These are phyloP conservation scores for Idris sp. DNA, from an alignment of 1,140 invertebrate species.

Conservation along the genomic window DNA sequence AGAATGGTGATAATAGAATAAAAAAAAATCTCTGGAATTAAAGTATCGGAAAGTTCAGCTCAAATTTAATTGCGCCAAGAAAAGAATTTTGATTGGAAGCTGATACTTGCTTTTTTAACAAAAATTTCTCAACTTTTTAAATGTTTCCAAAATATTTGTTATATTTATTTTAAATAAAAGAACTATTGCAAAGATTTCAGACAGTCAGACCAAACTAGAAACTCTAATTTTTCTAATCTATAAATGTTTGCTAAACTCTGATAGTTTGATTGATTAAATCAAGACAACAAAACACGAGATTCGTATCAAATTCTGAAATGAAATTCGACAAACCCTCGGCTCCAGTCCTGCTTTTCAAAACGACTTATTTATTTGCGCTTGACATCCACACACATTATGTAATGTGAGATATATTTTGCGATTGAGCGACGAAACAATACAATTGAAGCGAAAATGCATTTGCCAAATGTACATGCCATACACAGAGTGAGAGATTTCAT, in stretches of 20 bases:
- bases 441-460: constrained; percentile 42
- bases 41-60: constrained; percentile 11
- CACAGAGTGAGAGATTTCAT: constrained; percentile 39
- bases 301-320: constrained; percentile 10
- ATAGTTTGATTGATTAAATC: constrained; percentile 12
- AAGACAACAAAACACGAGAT: constrained; percentile 12
- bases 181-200: no score
- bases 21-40: constrained; percentile 14
- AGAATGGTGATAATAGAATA: constrained; percentile 12
- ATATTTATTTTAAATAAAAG: no score
- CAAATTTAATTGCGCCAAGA: constrained; percentile 12
- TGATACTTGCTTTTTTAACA: no score
- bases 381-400: constrained; percentile 21
- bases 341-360: no score
- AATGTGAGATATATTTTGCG: constrained; percentile 39
- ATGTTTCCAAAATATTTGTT: no score
- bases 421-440: constrained; percentile 34
- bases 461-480: constrained; percentile 25
- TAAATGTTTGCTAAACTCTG: no score
- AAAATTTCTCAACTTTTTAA: no score
- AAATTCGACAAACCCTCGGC: constrained; percentile 20
- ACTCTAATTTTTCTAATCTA: no score
- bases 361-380: constrained; percentile 25
- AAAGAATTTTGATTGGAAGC: no score
- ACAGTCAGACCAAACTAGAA: no score